Evolutionary conservation across 2,113 vertebrate species (phyloP).

Genomic region (Crotalus viridis): DNA sequence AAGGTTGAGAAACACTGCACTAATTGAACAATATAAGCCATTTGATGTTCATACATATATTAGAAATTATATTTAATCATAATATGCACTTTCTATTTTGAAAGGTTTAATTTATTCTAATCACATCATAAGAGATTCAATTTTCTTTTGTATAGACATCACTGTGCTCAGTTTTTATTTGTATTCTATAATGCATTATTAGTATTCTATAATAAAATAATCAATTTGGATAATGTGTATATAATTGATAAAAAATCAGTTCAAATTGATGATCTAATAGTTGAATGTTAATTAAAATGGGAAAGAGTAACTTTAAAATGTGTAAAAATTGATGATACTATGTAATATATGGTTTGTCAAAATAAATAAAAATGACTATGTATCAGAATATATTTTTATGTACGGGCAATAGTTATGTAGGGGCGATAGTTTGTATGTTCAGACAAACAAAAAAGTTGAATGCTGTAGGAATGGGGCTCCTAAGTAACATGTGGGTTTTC

Average conservation of each 20-base stretch:
- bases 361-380: background rate
- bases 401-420: background rate
- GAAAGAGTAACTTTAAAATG: background rate
- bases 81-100: background rate
- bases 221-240: background rate
- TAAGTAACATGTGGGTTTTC: background rate
- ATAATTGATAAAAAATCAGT: background rate
- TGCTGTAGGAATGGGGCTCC: background rate
- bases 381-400: background rate
- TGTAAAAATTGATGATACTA: background rate
- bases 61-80: background rate
- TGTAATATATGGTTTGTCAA: background rate
- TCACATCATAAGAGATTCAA: background rate
- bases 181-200: background rate
- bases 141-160: background rate
- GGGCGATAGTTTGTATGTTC: background rate
- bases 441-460: background rate
- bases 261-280: background rate
- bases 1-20: background rate
- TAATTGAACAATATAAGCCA: background rate
- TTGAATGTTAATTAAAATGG: background rate
- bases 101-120: background rate
- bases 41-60: background rate
- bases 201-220: background rate
- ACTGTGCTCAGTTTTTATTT: background rate